These are phyloP conservation scores for Gasterosteus nipponicus DNA, from an alignment of 2,113 vertebrate genomes.

Conservation along the genomic window DNA sequence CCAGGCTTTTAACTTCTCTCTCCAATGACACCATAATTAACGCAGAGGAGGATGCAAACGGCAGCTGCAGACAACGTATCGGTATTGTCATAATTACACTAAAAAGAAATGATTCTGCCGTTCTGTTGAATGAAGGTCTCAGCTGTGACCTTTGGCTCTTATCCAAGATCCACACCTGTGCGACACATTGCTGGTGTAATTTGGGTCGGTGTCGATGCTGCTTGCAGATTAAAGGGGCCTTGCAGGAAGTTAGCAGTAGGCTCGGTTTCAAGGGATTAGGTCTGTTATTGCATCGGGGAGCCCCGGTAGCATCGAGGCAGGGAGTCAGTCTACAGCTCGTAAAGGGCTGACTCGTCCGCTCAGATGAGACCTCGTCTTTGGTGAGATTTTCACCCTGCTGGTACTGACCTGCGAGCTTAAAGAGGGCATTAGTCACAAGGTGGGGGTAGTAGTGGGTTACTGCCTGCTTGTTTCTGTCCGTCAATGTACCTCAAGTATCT, in stretches of 20 bases:
- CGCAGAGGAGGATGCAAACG: conserved; percentile 18
- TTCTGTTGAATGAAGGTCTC: neutral
- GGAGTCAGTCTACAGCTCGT: conserved; percentile 51
- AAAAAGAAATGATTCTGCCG: conserved; percentile 13
- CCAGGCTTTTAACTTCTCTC: conserved; percentile 63
- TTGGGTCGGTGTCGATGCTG: neutral
- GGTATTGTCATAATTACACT: conserved; percentile 11
- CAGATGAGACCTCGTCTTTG: conserved; percentile 29
- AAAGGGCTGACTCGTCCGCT: conserved; percentile 44
- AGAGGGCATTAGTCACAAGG: conserved; percentile 38
- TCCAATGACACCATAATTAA: conserved; percentile 55
- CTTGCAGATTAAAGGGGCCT: conserved; percentile 30
- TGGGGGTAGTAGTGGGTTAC: neutral
- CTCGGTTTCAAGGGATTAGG: conserved; percentile 51
- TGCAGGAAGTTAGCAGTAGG: conserved; percentile 41
- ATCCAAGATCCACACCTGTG: conserved; percentile 35
- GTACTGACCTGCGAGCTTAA: conserved; percentile 32
- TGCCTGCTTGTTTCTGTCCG: neutral
- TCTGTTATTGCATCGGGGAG: conserved; percentile 50
- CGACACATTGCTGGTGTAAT: neutral
- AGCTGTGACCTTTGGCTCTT: neutral
- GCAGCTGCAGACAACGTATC: neutral
- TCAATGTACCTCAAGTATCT: neutral
- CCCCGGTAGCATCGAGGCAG: conserved; percentile 42
- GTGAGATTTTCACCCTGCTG: conserved; percentile 53